Evolutionary conservation across 2,888 invertebrate species (phyloP), one percentile per base, ranked within the genome.

Genomic region (Phasia obesa): DNA sequence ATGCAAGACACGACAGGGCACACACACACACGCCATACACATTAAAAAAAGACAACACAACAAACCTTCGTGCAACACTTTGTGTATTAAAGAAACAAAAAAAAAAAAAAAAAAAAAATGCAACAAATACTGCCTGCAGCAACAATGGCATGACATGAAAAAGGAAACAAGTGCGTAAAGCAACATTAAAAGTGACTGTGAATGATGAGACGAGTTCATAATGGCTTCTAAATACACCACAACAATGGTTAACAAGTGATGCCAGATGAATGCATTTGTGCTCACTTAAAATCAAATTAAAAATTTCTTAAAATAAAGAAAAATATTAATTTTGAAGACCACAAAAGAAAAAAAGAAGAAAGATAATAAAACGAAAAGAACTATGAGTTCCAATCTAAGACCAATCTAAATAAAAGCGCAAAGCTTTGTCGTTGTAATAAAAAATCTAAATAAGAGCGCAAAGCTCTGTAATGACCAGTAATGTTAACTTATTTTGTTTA

Each of bases 71-170:
- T 69, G 47, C 38, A 51, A 51, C 42, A 60, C 17, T 53, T 19
- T 35, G 13, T 19, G 11, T 2, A 27, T 27, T 27, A 35, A 9
- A n/a, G n/a, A n/a, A 35, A 11, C 5, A 35, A 35, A 9, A 23
- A 60, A 11, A 38, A 21, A 35, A 49, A 35, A 60, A 60, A 42
- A 17, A 23, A 27, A 51, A 23, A 35, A 65, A 44, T 62, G 64
- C 70, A 59, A 65, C 59, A 81, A 70, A 70, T 81, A 15, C 9
- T 64, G 55, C 31, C 9, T 64, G 55, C 31, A 23, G 31, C 47
- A 47, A 17, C 15, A 7, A 17, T n/a, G 4, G n/a, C n/a, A 13
- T 42, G 9, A 27, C 44, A 51, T 4, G 15, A 53, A 35, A 60
- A 44, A 17, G 23, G 7, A 35, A 38, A 51, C 67, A 76, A 57